Evolutionary conservation across 2,113 vertebrate genomes (phyloP), one percentile per base, ranked within the genome.

Genomic region (Oriolus oriolus): DNA sequence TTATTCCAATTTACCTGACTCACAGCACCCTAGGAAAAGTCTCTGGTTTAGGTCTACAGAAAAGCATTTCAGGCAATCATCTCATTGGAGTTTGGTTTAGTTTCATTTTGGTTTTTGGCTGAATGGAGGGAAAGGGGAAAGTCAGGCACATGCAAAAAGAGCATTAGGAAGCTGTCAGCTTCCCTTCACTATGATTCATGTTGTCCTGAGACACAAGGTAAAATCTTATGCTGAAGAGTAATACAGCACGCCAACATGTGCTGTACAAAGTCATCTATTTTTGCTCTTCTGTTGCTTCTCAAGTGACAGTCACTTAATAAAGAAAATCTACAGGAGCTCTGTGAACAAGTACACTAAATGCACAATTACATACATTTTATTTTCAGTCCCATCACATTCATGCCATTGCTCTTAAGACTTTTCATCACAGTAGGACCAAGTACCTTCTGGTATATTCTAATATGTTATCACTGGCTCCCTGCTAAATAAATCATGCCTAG

Each of bases 221-320:
- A 89, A 97, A 63, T 84, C 63, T 94, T 78, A 30, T 1, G 12
- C 69, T 56, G 44, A 82, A 61, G 42, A 79, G 41, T 77, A 95
- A 96, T 84, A 94, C 8, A 90, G 69, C 74, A 92, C 35, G 56
- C 52, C 90, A 91, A 93, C 87, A 87, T 75, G 80, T 86, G 59
- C 68, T 76, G 89, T 75, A 77, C 70, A 50, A 94, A 96, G 89
- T 93, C 9, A 88, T 95, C 87, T 95, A 85, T 82, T 47, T 41
- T 76, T 91, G 61, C 57, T 84, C 28, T 30, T 71, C 81, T 95
- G 63, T 75, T 94, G 89, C 87, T 93, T 91, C 81, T 96, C 70
- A 93, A 96, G 80, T 87, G 87, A 65, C 74, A 82, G 84, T 61
- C 71, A 47, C 37, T 96, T 94, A 87, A 95, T 93, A 95, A 84